Base-by-base conservation (phyloP, 1,140 invertebrate species). In the Formica selysi region DNA sequence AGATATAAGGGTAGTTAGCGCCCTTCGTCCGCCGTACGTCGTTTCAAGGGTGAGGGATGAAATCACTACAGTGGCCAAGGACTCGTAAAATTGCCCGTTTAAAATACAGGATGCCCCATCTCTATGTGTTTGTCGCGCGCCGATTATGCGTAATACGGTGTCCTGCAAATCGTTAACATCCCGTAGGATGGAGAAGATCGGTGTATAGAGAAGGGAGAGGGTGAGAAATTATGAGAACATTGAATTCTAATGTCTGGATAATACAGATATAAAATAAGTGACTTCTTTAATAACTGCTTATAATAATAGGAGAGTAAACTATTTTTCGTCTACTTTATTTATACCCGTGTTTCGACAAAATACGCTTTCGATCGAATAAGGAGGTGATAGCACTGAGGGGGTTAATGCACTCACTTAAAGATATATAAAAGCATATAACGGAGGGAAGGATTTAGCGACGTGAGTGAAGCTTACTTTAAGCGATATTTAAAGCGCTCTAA, bases 21-120 rank as follows among this genome's bases (percentile, higher is more conserved):
- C 90, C 93, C 92, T 91, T 91, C 87, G 41, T 44, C 26, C 88
- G 85, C 76, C 89, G 88, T 91, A 87, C 89, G 88, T 74, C 68
- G 36, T 44, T 61, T 38, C 16, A 16, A 29, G 59, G 41, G 68
- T 36, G 41, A 89, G 90, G 90, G 90, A 91, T 89, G 89, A 94
- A 94, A 95, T 95, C 93, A 94, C 93, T 90, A 92, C 92, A 91
- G 91, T 91, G 90, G 90, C 93, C 91, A 93, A 94, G 92, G 91
- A 92, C 91, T 93, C 92, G 91, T 94, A 93, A 95, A 95, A 95
- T 95, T 95, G 93, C 90, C 93, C 94, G 94, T 93, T 95, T 91
- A 93, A 93, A 93, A 93, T 93, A 92, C 91, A 91, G 89, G 68
- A 79, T 76, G 81, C 86, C 38, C 36, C 54, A 32, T 51, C 71